Evolutionary conservation across 2,888 invertebrate genomes (phyloP).

Genomic region (Sturmia bella): DNA sequence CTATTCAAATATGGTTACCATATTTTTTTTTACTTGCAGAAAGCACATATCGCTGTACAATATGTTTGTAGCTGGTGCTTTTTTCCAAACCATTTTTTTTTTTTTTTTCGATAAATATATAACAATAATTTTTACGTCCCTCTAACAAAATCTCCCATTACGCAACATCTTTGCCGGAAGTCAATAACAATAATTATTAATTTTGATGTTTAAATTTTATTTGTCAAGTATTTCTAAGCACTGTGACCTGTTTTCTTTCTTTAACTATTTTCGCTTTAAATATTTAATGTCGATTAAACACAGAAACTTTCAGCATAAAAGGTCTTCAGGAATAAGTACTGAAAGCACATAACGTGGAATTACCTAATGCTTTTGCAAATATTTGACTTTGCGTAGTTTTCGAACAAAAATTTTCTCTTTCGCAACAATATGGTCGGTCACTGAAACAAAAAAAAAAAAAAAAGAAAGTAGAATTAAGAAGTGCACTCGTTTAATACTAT

Average conservation of each 20-base stretch:
- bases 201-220: constrained; percentile 3
- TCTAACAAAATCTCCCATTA: too few species aligned
- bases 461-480: not conserved
- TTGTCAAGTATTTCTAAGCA: not conserved
- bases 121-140: too few species aligned
- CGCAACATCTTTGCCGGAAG: too few species aligned
- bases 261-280: constrained; percentile 11
- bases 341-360: constrained; percentile 42
- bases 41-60: too few species aligned
- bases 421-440: constrained; percentile 36
- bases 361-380: constrained; percentile 57
- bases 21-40: too few species aligned
- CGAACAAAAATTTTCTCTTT: constrained; percentile 32
- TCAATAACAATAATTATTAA: constrained; percentile 13
- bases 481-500: constrained; percentile 4
- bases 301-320: constrained; percentile 20
- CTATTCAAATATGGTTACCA: too few species aligned
- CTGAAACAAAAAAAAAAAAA: not conserved
- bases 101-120: too few species aligned
- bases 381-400: constrained; percentile 52
- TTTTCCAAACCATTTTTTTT: too few species aligned
- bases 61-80: too few species aligned
- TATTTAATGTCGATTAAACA: constrained; percentile 53
- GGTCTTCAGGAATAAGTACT: not conserved
- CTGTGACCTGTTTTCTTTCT: not conserved